Conservation (phyloP, 2,888 invertebrate genomes). For the Polyploca ridens region DNA sequence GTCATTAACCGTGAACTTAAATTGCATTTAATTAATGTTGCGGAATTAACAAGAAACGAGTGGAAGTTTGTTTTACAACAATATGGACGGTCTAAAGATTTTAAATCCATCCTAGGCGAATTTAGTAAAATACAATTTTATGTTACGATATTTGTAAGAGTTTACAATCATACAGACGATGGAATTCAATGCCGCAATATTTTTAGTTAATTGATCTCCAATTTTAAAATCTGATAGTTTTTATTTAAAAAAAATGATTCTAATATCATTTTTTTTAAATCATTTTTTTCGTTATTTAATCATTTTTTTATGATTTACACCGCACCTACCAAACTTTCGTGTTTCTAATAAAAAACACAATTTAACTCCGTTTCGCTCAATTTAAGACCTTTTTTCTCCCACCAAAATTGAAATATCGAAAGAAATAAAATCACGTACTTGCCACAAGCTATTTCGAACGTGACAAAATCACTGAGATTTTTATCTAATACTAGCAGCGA, state of each 20-base stretch:
- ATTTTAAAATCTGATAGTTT: no score
- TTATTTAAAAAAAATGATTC: no score
- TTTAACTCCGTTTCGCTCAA: not conserved
- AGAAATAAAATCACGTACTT: slow-evolving; percentile 1
- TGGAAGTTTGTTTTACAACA: not conserved
- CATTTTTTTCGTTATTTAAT: no score
- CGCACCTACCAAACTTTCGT: not conserved
- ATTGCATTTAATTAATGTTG: slow-evolving; percentile 35
- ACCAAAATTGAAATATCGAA: not conserved
- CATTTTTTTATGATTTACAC: no score
- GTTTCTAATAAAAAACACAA: not conserved
- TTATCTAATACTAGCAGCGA: not conserved
- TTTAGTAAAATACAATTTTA: not conserved
- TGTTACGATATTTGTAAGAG: slow-evolving; percentile 18
- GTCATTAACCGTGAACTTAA: slow-evolving; percentile 44
- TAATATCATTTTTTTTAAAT: no score
- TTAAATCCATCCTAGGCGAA: no score
- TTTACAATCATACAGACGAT: no score
- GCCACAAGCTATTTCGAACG: slow-evolving; percentile 1
- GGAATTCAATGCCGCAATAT: no score
- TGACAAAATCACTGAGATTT: not conserved
- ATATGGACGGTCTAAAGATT: no score
- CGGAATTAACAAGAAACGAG: slow-evolving; percentile 11
- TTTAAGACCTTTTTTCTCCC: not conserved
- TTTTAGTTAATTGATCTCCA: no score